phyloP scores from a whole-genome alignment of 2,797 vertebrate species.

The Diplodus sargus region DNA sequence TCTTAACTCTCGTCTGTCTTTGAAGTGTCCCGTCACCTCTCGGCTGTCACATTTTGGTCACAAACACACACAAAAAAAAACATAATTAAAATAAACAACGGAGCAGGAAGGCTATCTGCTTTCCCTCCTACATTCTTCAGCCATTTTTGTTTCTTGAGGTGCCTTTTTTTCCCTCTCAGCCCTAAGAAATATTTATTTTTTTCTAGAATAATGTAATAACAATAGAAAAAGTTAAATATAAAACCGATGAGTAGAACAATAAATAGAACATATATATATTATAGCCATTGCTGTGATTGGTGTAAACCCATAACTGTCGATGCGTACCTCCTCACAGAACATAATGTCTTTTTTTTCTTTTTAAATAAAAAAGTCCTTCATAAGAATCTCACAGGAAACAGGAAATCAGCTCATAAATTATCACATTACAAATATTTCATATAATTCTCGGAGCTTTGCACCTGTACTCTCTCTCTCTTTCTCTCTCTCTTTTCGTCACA shows the following conservation, averaged over 20 bases:
- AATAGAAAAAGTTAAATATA: constrained; percentile 85
- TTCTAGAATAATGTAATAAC: constrained; percentile 77
- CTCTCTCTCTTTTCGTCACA: constrained; percentile 7
- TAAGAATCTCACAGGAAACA: constrained; percentile 62
- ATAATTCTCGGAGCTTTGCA: constrained; percentile 56
- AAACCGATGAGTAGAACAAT: constrained; percentile 84
- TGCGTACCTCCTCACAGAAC: constrained; percentile 60
- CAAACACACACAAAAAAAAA: constrained; percentile 73
- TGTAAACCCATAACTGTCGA: constrained; percentile 74
- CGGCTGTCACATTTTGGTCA: constrained; percentile 80
- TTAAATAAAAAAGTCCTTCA: constrained; percentile 15
- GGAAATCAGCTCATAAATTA: constrained; percentile 54
- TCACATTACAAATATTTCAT: constrained; percentile 68
- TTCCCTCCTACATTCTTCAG: constrained; percentile 95
- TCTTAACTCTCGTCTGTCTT: constrained; percentile 21
- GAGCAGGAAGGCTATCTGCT: constrained; percentile 86
- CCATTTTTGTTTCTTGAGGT: constrained; percentile 89
- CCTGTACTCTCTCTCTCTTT: constrained; percentile 28
- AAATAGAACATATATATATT: constrained; percentile 82
- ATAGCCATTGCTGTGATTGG: constrained; percentile 71
- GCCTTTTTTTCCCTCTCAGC: constrained; percentile 80
- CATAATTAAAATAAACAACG: constrained; percentile 70
- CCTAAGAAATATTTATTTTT: constrained; percentile 76
- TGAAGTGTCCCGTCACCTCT: constrained; percentile 45
- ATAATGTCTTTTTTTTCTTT: constrained; percentile 31